Evolutionary conservation across 1,140 invertebrate genomes (phyloP).

Genomic region (Agrypnia vestita): DNA sequence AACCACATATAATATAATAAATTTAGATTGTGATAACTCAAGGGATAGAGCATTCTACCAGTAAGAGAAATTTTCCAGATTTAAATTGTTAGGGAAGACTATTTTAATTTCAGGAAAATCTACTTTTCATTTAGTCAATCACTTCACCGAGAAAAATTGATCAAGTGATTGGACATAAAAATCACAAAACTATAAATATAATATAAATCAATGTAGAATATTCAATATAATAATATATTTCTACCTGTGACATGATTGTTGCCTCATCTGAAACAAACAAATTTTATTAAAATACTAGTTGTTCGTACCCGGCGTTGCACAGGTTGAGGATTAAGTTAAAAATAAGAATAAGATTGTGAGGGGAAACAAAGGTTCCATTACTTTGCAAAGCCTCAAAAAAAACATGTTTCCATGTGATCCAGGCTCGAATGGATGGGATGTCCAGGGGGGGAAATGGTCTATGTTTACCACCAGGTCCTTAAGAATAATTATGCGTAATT

Average conservation of each 20-base stretch:
- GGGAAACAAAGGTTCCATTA: no score
- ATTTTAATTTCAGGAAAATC: not conserved
- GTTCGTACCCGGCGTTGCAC: no score
- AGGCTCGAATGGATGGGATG: no score
- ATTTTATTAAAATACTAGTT: not conserved
- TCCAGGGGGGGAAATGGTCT: no score
- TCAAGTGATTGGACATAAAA: no score
- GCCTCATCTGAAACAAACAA: not conserved
- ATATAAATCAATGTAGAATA: not conserved
- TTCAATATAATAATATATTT: not conserved
- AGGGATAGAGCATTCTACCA: not conserved
- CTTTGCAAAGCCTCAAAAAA: no score
- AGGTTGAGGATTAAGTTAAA: no score
- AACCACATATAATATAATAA: not conserved
- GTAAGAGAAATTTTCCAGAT: not conserved
- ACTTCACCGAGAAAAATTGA: not conserved
- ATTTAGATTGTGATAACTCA: not conserved
- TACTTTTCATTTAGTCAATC: not conserved
- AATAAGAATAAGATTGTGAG: no score
- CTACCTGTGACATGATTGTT: not conserved
- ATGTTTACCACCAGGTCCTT: no score
- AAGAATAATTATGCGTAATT: no score
- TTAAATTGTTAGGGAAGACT: not conserved
- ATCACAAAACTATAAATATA: not conserved
- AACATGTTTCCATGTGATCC: no score